These are phyloP conservation scores for Atopsyche davidsoni DNA, from an alignment of 1,140 invertebrate species.

Conservation along the genomic window DNA sequence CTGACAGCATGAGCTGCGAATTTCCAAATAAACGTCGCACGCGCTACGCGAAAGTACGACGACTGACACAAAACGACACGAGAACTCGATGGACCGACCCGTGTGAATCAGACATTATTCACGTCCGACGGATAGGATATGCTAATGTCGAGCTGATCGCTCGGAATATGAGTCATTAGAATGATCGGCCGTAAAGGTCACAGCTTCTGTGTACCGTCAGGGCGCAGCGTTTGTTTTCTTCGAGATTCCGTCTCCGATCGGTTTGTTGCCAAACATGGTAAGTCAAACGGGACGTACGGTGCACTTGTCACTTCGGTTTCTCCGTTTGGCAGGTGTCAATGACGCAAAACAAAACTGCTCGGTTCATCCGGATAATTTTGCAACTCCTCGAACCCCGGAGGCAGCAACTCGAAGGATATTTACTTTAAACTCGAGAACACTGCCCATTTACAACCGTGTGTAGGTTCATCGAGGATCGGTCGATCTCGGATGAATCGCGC, in stretches of 20 bases:
- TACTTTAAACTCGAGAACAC: constrained; percentile 18
- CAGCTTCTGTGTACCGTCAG: constrained; percentile 11
- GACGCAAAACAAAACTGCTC: not conserved
- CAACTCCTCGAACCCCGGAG: too few species aligned
- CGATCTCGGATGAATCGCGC: constrained; percentile 5
- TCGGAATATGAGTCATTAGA: constrained; percentile 14
- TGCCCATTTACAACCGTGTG: constrained; percentile 18
- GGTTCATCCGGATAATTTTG: constrained; percentile 2
- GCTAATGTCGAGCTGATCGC: constrained; percentile 10
- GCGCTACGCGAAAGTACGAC: constrained; percentile 11
- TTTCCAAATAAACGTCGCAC: too few species aligned
- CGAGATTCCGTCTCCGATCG: constrained; percentile 6
- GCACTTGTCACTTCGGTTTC: constrained; percentile 14
- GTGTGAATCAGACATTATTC: constrained; percentile 22
- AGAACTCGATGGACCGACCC: constrained; percentile 17
- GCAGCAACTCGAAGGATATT: constrained; percentile 7
- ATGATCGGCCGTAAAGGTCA: constrained; percentile 18
- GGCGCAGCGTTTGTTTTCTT: constrained; percentile 17
- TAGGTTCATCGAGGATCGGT: constrained; percentile 19
- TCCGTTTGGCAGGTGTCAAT: constrained; percentile 20
- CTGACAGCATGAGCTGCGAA: too few species aligned
- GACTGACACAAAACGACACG: constrained; percentile 13
- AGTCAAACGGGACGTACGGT: constrained; percentile 13
- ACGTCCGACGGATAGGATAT: constrained; percentile 13
- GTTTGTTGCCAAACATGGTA: constrained; percentile 25